Percentiles rank a stretch among this genome's conserved stretches.
Conservation (phyloP, 1,140 invertebrate genomes). For the Idris sp. region DNA sequence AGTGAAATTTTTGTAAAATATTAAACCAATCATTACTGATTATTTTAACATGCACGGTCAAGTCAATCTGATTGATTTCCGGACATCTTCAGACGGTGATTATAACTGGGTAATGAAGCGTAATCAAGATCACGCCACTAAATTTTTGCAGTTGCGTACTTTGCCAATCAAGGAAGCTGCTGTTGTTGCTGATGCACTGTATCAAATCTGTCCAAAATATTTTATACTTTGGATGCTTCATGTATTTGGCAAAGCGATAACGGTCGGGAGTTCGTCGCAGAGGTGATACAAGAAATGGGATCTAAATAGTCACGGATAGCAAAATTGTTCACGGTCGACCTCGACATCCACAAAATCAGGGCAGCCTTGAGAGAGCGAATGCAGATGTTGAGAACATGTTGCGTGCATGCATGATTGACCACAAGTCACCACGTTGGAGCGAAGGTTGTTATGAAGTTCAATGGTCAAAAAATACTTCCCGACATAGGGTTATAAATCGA, state of each 20-base stretch:
- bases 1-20: conserved; percentile 4
- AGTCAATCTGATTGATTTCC: conserved; percentile 29
- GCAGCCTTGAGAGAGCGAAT: conserved; percentile 55
- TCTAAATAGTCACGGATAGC: conserved; percentile 37
- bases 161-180: conserved; percentile 69
- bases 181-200: conserved; percentile 69
- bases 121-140: conserved; percentile 77
- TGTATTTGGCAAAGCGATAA: conserved; percentile 71
- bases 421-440: conserved; percentile 19
- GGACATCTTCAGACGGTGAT: conserved; percentile 64
- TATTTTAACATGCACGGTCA: conserved; percentile 18
- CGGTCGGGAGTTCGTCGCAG: conserved; percentile 5
- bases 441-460: conserved; percentile 14
- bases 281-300: conserved; percentile 40
- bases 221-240: conserved; percentile 70
- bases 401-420: conserved; percentile 38
- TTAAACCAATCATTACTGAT: conserved; percentile 17
- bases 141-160: conserved; percentile 71
- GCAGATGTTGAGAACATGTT: conserved; percentile 43
- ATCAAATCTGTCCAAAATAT: too few species aligned
- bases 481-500: conserved; percentile 15
- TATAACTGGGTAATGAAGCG: conserved; percentile 70
- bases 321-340: conserved; percentile 57
- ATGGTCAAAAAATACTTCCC: conserved; percentile 31
- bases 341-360: conserved; percentile 14